Evolutionary conservation across 2,797 vertebrate species (phyloP).

Genomic region (Peromyscus nudipes): DNA sequence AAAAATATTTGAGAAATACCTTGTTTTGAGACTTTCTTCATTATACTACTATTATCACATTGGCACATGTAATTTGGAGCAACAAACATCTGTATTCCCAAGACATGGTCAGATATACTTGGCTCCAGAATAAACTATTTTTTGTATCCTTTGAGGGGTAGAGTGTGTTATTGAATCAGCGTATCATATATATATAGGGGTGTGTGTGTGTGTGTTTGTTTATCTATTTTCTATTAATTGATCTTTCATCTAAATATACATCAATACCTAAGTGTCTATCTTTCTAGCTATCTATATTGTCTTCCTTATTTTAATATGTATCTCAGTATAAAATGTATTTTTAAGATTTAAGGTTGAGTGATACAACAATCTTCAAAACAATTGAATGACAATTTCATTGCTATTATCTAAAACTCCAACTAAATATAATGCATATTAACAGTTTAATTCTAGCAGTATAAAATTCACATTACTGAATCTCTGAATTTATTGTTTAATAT

Average conservation of each 20-base stretch:
- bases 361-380: not conserved
- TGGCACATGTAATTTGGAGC: not conserved
- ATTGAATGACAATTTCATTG: not conserved
- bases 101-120: not conserved
- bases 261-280: not conserved
- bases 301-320: not conserved
- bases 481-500: not conserved
- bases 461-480: not conserved
- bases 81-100: not conserved
- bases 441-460: not conserved
- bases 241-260: not conserved
- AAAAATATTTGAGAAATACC: not conserved
- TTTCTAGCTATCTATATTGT: not conserved
- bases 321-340: not conserved
- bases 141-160: not conserved
- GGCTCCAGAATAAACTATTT: not conserved
- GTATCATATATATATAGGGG: no score
- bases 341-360: not conserved
- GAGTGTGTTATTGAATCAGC: not conserved
- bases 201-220: no score
- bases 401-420: not conserved
- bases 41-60: not conserved
- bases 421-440: not conserved
- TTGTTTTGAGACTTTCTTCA: not conserved
- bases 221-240: not conserved